Evolutionary conservation across 1,140 invertebrate genomes (phyloP).

Genomic region (Nylanderia fulva): DNA sequence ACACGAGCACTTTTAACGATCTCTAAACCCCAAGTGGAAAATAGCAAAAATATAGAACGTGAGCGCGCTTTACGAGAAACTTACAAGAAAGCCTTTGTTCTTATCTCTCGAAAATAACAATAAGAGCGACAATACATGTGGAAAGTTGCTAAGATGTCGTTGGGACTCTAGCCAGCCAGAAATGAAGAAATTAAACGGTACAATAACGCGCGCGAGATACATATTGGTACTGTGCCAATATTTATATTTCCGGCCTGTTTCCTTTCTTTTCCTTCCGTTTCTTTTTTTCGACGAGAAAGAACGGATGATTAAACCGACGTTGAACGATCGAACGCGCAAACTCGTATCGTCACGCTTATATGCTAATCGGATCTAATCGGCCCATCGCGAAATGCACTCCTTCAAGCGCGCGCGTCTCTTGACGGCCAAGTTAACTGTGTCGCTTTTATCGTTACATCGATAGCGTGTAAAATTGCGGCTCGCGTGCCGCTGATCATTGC

Average conservation of each 20-base stretch:
- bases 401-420: conserved; percentile 36
- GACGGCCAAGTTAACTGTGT: conserved; percentile 14
- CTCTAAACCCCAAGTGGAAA: not conserved
- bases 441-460: conserved; percentile 47
- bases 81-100: not conserved
- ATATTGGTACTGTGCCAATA: conserved; percentile 6
- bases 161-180: not conserved
- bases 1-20: not conserved
- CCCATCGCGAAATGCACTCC: not conserved
- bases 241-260: not conserved
- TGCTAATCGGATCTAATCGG: conserved; percentile 33
- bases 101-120: not conserved
- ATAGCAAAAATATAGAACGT: conserved; percentile 9
- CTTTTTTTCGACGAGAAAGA: not conserved
- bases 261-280: not conserved
- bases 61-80: conserved; percentile 2
- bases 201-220: not conserved
- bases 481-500: conserved; percentile 32
- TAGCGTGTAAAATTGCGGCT: conserved; percentile 35
- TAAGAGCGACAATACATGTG: not conserved
- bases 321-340: not conserved
- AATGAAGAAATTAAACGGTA: conserved; percentile 27
- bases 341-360: conserved; percentile 3
- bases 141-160: not conserved
- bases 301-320: not conserved